These are phyloP conservation scores for Geococcyx californianus DNA, from an alignment of 2,113 vertebrate species.

Conservation along the genomic window DNA sequence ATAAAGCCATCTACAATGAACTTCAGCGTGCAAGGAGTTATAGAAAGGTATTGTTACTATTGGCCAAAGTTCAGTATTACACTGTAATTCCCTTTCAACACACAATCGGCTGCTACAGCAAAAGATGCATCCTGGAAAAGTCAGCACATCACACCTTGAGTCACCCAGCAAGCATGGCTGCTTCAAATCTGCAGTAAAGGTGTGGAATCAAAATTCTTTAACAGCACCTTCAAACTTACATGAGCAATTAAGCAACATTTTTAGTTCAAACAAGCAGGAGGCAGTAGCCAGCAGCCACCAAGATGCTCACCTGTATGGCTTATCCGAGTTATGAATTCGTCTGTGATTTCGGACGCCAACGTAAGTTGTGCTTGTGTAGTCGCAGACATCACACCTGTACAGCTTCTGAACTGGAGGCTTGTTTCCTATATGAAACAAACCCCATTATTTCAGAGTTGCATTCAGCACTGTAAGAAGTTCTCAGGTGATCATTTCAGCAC, in stretches of 20 bases:
- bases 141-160: not conserved
- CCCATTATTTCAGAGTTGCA: not conserved
- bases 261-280: not conserved
- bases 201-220: not conserved
- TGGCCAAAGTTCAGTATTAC: not conserved
- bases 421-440: slow-evolving; percentile 53
- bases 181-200: not conserved
- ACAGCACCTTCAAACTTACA: not conserved
- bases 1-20: not conserved
- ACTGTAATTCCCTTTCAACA: not conserved
- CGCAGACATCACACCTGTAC: slow-evolving; percentile 92
- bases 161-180: not conserved
- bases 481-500: not conserved
- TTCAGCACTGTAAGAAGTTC: not conserved
- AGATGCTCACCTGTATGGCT: slow-evolving; percentile 89
- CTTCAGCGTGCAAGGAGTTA: not conserved
- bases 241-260: not conserved
- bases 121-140: not conserved
- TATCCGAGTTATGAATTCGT: slow-evolving; percentile 94
- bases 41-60: not conserved
- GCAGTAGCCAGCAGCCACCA: not conserved
- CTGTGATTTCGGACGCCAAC: slow-evolving; percentile 95
- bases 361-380: slow-evolving; percentile 93
- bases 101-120: not conserved
- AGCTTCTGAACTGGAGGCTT: slow-evolving; percentile 80